phyloP scores from a whole-genome alignment of 1,140 invertebrate genomes.

The Eumeta japonica region DNA sequence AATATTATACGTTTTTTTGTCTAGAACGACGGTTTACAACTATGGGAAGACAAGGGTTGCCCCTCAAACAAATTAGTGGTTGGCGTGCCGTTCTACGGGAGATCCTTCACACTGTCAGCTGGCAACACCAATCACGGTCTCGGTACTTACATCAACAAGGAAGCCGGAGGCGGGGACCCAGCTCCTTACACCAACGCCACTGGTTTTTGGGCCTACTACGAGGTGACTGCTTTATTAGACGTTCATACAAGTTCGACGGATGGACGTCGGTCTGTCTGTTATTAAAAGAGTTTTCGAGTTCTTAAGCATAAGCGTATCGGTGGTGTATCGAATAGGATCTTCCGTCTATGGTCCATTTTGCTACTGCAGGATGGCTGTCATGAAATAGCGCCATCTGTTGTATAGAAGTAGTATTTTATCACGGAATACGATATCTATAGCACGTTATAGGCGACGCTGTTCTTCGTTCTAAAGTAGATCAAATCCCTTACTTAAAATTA shows the following conservation, averaged over 20 bases:
- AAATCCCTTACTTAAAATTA: too few relatives aligned
- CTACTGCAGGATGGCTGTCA: too few relatives aligned
- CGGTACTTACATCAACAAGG: slow-evolving; percentile 84
- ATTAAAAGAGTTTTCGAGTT: not conserved
- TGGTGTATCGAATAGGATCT: too few relatives aligned
- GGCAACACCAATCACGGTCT: slow-evolving; percentile 80
- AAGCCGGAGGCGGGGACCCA: slow-evolving; percentile 79
- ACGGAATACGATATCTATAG: too few relatives aligned
- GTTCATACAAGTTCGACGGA: not conserved
- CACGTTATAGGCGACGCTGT: too few relatives aligned
- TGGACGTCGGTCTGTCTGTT: not conserved
- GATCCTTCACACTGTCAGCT: slow-evolving; percentile 74
- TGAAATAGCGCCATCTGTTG: too few relatives aligned
- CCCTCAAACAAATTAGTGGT: slow-evolving; percentile 84
- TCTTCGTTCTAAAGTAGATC: too few relatives aligned
- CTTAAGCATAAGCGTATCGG: too few relatives aligned
- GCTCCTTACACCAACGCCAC: slow-evolving; percentile 82
- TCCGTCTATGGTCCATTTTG: too few relatives aligned
- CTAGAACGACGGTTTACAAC: slow-evolving; percentile 78
- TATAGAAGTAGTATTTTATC: too few relatives aligned
- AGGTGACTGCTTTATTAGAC: slow-evolving; percentile 55
- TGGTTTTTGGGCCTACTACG: slow-evolving; percentile 87
- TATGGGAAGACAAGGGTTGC: slow-evolving; percentile 86
- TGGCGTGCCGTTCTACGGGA: slow-evolving; percentile 83
- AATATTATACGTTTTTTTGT: too few relatives aligned